Conservation (phyloP, 1,140 invertebrate species). For the Heterodera carotae region DNA sequence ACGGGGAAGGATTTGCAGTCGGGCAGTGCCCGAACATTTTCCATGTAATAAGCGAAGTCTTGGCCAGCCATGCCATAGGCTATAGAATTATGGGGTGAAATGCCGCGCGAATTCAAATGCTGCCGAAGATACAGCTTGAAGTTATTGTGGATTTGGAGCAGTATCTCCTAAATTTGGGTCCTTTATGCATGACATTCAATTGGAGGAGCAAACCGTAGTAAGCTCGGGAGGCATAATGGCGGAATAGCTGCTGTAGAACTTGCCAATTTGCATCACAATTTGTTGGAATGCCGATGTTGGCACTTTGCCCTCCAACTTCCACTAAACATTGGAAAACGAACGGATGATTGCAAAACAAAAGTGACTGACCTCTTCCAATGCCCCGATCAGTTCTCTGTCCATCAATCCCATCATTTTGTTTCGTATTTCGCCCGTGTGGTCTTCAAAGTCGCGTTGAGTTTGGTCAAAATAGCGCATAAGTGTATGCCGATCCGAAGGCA, state of each 20-base stretch:
- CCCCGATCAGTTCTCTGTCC: constrained; percentile 67
- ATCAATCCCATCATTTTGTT: constrained; percentile 87
- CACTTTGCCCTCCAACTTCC: constrained; percentile 91
- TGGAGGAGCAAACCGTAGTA: constrained; percentile 57
- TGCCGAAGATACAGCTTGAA: constrained; percentile 84
- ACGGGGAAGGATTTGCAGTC: constrained; percentile 52
- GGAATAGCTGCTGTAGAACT: constrained; percentile 84
- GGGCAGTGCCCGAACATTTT: constrained; percentile 82
- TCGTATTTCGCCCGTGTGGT: constrained; percentile 87
- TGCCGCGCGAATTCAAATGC: constrained; percentile 81
- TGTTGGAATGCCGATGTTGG: constrained; percentile 87
- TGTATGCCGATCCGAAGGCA: constrained; percentile 66
- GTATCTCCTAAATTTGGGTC: constrained; percentile 72
- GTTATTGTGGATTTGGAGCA: constrained; percentile 79
- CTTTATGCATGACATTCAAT: constrained; percentile 1
- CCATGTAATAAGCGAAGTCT: constrained; percentile 90
- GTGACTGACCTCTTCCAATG: constrained; percentile 53
- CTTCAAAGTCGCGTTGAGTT: constrained; percentile 77
- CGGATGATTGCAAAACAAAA: neutral
- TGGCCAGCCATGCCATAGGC: constrained; percentile 90
- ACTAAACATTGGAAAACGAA: constrained; percentile 67
- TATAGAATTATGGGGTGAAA: constrained; percentile 89
- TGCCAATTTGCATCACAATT: constrained; percentile 83
- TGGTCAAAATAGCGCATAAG: constrained; percentile 70
- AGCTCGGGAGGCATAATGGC: constrained; percentile 67